Evolutionary conservation across 23 tunicate genomes (phyloP), one percentile per base, ranked within the genome.

Genomic region (Oikopleura albicans): DNA sequence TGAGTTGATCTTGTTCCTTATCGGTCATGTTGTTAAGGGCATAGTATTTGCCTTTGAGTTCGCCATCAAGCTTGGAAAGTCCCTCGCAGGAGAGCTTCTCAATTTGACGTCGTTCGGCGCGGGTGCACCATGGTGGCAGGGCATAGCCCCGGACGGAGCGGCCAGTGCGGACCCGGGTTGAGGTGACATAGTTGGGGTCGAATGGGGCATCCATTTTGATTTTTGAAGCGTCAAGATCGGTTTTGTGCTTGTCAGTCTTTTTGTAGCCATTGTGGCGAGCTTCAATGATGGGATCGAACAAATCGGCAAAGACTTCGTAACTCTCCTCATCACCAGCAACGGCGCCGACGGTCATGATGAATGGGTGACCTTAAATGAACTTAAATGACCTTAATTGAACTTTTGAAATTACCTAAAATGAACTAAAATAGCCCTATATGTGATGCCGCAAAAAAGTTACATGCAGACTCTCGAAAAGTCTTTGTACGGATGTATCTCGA

Each of bases 61-160:
- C 88, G 0, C 57, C 86, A 40, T 40, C 71, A 28, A 87, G 39
- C 39, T 87, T 87, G 27, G 41, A 35, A 40, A 83, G 84, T 1
- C 86, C 88, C 36, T 86, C 79, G 40, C 84, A 86, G n/a, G 40
- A 41, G 22, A 91, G 79, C 37, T 28, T 39, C 86, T 91, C 97
- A 22, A 88, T 86, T 59, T 86, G 83, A 79, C 97, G 40, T 79
- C 97, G 84, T 40, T 91, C 97, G 12, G 91, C 91, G 28, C 97
- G 87, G 39, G 97, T 87, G 86, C 87, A 89, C 49, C 87, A 88
- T 0, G 89, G 76, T 0, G 97, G 91, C 0, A 91, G 75, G 37
- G 87, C 84, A 49, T 86, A 85, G 0, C 97, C 97, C 88, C 83
- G 16, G 12, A 40, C 59, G 16, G 75, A 36, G 36, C 83, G 83